Evolutionary conservation across 2,797 vertebrate species (phyloP).

Genomic region (Pseudopleuronectes americanus): DNA sequence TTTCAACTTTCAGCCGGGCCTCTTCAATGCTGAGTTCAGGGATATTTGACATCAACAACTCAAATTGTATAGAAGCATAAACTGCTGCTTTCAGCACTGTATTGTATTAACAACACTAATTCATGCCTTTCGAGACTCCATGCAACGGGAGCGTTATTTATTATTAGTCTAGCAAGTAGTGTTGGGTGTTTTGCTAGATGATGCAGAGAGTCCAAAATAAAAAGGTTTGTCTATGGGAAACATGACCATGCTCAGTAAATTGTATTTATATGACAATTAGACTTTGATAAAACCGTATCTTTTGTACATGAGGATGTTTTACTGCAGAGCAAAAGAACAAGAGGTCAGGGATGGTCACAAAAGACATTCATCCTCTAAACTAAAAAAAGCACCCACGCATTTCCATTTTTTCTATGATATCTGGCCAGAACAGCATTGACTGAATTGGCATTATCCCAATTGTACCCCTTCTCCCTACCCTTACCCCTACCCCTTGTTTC

Average conservation of each 20-base stretch:
- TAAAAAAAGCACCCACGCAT: too few species aligned
- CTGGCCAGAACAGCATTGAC: too few species aligned
- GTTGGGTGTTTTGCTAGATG: background rate
- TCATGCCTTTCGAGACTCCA: background rate
- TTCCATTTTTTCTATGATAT: too few species aligned
- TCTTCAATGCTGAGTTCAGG: constrained; percentile 31
- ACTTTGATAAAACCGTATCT: background rate
- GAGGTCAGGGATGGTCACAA: too few species aligned
- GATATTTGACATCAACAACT: constrained; percentile 28
- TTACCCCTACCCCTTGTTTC: too few species aligned
- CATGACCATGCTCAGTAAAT: background rate
- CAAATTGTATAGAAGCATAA: constrained; percentile 2
- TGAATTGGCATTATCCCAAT: too few species aligned
- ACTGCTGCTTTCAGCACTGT: constrained; percentile 9
- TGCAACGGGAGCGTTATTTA: background rate
- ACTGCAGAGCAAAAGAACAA: too few species aligned
- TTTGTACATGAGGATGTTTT: too few species aligned
- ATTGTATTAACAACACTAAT: background rate
- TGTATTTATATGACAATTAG: background rate
- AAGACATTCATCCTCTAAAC: too few species aligned
- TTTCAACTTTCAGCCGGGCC: constrained; percentile 8
- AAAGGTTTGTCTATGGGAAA: background rate
- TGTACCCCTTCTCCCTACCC: too few species aligned
- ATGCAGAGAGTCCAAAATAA: background rate
- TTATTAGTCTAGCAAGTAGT: background rate